Evolutionary conservation across 2,888 invertebrate species (phyloP), one percentile per base, ranked within the genome.

Genomic region (Chrysodeixis includens): DNA sequence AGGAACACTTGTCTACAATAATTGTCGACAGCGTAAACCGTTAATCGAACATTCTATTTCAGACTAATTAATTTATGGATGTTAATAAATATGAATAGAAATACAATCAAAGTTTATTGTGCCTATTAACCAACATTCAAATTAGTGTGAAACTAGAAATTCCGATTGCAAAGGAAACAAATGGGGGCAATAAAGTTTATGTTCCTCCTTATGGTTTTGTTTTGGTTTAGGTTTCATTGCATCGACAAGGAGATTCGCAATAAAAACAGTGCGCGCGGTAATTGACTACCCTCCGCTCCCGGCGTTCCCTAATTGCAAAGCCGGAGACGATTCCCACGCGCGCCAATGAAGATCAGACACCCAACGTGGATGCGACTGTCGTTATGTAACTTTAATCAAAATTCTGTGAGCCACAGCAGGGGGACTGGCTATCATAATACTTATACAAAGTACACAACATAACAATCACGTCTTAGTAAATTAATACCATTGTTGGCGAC

Each of bases 321-420:
- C 77, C 84, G 86, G 90, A 88, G 89, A 88, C 87, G 84, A 90
- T 93, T 94, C 94, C 92, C 94, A 93, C 93, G 93, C 89, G 86
- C 84, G 73, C 78, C 79, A 78, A 83, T 80, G 74, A 83, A 87
- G 85, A 88, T 89, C 86, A 84, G 80, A 83, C 83, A 84, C 79
- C 79, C 78, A 82, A 83, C 70, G 74, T 79, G 76, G 78, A 79
- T 67, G 71, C 77, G 62, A 82, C 79, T 76, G 78, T 74, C 83
- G 83, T 90, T 91, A 88, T 88, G 88, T 86, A 88, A 89, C 82
- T 86, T 86, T 88, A 89, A 92, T 90, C 88, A 86, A 88, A 91
- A 90, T 90, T 90, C 88, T 84, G 83, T 85, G 85, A 83, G 88
- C 83, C 80, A 63, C 82, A 74, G 76, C 74, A 76, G 79, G 80